These are phyloP conservation scores for Euleptes europaea DNA, from an alignment of 2,113 vertebrate species.

Conservation along the genomic window DNA sequence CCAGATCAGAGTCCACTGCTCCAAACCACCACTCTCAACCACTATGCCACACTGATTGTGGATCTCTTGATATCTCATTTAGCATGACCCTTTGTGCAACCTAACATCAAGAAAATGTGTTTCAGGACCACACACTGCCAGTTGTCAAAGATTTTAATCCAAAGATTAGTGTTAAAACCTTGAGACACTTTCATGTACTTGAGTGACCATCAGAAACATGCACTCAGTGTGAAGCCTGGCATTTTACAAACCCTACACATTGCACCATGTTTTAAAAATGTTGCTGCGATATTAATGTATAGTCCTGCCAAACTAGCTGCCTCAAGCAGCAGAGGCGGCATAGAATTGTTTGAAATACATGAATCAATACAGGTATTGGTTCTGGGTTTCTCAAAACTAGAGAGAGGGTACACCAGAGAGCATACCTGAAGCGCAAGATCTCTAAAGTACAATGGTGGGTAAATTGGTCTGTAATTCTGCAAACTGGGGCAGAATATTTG, in stretches of 20 bases:
- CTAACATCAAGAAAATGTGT: not conserved
- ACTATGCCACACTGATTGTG: too few species aligned
- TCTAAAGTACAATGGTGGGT: not conserved
- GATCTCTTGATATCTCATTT: too few species aligned
- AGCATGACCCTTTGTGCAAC: not conserved
- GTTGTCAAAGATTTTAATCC: not conserved
- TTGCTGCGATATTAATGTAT: not conserved
- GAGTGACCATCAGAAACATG: too few species aligned
- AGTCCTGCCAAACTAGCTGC: too few species aligned
- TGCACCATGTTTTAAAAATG: not conserved
- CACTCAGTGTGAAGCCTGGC: not conserved
- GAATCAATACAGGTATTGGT: not conserved
- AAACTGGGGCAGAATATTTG: not conserved
- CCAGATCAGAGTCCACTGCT: too few species aligned
- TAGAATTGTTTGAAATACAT: too few species aligned
- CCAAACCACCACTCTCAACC: too few species aligned
- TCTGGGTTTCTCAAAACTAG: not conserved
- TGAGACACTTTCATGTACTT: too few species aligned
- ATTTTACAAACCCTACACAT: not conserved
- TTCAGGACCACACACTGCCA: not conserved
- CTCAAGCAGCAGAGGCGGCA: too few species aligned
- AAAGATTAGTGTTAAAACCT: not conserved
- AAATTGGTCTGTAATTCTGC: not conserved
- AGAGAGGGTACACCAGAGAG: not conserved
- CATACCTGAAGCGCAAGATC: not conserved